Conservation (phyloP, 2,888 invertebrate species). For the Urechis unicinctus region DNA sequence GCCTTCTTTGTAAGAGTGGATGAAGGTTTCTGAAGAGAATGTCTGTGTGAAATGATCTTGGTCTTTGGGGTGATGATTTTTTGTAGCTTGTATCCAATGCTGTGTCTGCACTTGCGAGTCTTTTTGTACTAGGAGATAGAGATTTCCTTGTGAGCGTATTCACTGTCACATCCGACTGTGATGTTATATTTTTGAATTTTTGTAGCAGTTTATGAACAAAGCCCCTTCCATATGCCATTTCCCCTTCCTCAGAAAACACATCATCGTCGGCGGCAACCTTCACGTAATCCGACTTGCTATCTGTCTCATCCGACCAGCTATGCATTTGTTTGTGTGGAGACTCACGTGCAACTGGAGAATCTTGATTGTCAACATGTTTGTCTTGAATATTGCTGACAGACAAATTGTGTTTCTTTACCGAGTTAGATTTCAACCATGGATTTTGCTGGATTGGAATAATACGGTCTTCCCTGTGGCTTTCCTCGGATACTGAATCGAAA, state of each 20-base stretch:
- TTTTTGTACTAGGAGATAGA: background rate
- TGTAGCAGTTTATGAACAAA: conserved; percentile 40
- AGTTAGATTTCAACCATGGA: conserved; percentile 3
- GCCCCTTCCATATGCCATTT: conserved; percentile 38
- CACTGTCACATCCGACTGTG: background rate
- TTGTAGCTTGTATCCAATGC: background rate
- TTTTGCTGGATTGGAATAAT: conserved; percentile 11
- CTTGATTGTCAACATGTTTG: background rate
- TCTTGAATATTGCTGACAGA: background rate
- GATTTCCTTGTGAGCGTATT: background rate
- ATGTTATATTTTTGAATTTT: conserved; percentile 23
- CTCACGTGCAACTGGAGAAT: background rate
- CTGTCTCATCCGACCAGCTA: background rate
- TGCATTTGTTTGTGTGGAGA: background rate
- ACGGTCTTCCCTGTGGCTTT: background rate
- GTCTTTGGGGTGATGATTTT: too few species aligned
- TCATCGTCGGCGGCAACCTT: background rate
- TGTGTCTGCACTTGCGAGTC: background rate
- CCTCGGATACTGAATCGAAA: background rate
- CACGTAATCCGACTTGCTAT: background rate
- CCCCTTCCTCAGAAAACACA: conserved; percentile 19
- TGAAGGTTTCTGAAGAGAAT: too few species aligned
- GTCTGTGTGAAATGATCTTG: too few species aligned
- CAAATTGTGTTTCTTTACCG: background rate
- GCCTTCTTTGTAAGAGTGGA: conserved; percentile 58